phyloP scores from a whole-genome alignment of 2,113 vertebrate genomes.

The Takifugu flavidus region DNA sequence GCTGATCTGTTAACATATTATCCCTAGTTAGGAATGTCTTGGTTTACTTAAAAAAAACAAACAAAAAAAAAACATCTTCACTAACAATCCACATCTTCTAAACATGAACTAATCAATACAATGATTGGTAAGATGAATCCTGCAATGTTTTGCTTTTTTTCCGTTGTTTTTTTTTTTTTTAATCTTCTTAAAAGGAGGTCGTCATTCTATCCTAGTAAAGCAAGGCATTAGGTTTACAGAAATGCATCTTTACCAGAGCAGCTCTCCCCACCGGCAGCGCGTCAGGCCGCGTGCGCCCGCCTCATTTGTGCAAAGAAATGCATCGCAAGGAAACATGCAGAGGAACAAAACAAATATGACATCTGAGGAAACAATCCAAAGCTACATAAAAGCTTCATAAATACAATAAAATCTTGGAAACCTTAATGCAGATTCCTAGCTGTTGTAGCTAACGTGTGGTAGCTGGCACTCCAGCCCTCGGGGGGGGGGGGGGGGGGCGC shows the following conservation, averaged over 20 bases:
- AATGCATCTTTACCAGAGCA: constrained; percentile 92
- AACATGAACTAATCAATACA: constrained; percentile 94
- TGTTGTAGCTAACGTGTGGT: constrained; percentile 90
- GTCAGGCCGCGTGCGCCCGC: constrained; percentile 84
- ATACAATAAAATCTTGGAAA: constrained; percentile 91
- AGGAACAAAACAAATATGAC: constrained; percentile 80
- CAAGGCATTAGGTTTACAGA: constrained; percentile 84
- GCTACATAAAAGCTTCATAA: constrained; percentile 94
- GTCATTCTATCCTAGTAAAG: constrained; percentile 93
- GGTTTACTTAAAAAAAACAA: constrained; percentile 76
- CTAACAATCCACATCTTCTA: constrained; percentile 87
- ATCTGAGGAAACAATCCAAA: constrained; percentile 84
- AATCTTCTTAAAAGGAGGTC: constrained; percentile 76
- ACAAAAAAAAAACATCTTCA: constrained; percentile 57
- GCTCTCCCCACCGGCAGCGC: constrained; percentile 95
- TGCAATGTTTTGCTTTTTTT: constrained; percentile 72
- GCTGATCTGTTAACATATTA: constrained; percentile 83
- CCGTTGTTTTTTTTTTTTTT: constrained; percentile 1
- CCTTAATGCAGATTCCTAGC: constrained; percentile 89
- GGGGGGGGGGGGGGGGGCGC: constrained; percentile 61
- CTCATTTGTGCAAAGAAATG: constrained; percentile 99
- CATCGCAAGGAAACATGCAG: constrained; percentile 99
- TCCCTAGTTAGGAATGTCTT: constrained; percentile 98
- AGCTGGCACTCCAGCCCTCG: constrained; percentile 89
- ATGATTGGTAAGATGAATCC: constrained; percentile 92